Conservation (phyloP, 2,797 vertebrate genomes). For the Periparus ater region DNA sequence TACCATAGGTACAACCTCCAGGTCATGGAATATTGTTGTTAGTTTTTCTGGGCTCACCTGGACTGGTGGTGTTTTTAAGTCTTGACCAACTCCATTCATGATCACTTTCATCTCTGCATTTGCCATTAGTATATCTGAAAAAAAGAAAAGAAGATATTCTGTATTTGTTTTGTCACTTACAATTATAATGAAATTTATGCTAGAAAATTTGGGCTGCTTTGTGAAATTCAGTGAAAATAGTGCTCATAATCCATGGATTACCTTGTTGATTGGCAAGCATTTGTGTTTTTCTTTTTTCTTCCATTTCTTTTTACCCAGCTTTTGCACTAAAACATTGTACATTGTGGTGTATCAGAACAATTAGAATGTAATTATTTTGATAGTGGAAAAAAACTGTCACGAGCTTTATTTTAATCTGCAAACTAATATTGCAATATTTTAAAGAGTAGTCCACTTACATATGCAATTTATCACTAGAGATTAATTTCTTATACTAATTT, state of each 20-base stretch:
- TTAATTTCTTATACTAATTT: background rate
- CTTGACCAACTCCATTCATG: accelerated
- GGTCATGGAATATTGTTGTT: background rate
- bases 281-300: background rate
- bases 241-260: background rate
- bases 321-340: background rate
- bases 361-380: background rate
- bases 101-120: background rate
- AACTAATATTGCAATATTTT: background rate
- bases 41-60: background rate
- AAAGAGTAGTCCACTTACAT: background rate
- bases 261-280: background rate
- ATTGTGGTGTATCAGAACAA: background rate
- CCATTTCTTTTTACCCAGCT: background rate
- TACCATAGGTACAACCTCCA: background rate
- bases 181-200: background rate
- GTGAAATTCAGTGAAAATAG: background rate
- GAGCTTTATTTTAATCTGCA: background rate
- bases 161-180: background rate
- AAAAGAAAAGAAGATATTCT: background rate
- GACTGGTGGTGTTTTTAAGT: background rate
- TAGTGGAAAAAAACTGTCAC: background rate
- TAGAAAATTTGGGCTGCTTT: background rate
- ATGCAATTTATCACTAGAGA: background rate
- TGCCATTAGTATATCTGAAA: background rate